A percentile compares a stretch with the other conserved stretches of the same genome.
phyloP scores from a whole-genome alignment of 2,797 vertebrate species.

The Carduelis carduelis region DNA sequence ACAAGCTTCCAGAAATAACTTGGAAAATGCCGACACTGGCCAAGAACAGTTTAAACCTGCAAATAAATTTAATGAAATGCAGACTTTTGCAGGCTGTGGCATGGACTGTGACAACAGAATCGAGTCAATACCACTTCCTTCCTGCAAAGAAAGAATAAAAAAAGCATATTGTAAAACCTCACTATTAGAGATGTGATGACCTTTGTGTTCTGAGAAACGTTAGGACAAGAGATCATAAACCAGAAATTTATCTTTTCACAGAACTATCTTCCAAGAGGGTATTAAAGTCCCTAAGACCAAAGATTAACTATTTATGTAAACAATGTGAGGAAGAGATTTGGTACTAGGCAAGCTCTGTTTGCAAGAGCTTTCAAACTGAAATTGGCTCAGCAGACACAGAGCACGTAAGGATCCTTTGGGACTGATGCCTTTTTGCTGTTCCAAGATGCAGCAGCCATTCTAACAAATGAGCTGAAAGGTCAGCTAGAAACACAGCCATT shows the following conservation, averaged over 20 bases:
- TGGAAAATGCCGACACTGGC: conserved; percentile 18
- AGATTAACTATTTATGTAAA: conserved; percentile 9
- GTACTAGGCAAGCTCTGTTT: neutral
- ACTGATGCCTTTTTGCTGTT: neutral
- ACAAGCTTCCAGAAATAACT: conserved; percentile 9
- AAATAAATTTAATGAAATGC: conserved; percentile 41
- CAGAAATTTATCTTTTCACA: conserved; percentile 35
- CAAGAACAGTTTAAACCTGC: conserved; percentile 56
- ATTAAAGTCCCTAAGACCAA: conserved; percentile 21
- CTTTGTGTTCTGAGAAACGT: conserved; percentile 28
- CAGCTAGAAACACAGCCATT: conserved; percentile 9
- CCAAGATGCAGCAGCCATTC: conserved; percentile 20
- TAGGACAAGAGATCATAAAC: neutral
- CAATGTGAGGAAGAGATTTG: neutral
- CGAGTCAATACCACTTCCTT: conserved; percentile 53
- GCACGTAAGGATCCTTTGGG: neutral
- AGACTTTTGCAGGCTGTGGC: conserved; percentile 31
- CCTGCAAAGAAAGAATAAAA: conserved; percentile 8
- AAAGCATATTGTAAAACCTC: conserved; percentile 25
- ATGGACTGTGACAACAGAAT: conserved; percentile 36
- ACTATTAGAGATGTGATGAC: conserved; percentile 20
- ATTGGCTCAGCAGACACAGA: conserved; percentile 10
- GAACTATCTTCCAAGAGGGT: conserved; percentile 16
- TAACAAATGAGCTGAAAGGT: conserved; percentile 46
- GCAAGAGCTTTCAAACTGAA: neutral